Percentiles rank a stretch among this genome's conserved stretches.
Evolutionary conservation across 2,113 vertebrate species (phyloP).

Genomic region (Cavia porcellus): DNA sequence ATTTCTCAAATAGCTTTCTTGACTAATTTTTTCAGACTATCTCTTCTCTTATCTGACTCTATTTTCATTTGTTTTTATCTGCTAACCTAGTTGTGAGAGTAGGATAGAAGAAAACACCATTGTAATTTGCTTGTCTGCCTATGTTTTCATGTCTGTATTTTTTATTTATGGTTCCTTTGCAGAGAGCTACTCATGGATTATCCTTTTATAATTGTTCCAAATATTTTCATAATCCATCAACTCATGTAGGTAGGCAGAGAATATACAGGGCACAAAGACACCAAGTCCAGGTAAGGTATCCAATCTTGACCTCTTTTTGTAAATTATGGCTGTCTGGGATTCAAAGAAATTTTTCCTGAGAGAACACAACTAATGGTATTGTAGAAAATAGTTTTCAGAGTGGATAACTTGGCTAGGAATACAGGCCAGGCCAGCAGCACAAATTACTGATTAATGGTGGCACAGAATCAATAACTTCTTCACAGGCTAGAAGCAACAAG

Average conservation of each 20-base stretch:
- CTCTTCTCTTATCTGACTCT: neutral
- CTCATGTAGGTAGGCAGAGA: neutral
- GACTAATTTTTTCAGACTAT: conserved; percentile 27
- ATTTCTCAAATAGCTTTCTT: neutral
- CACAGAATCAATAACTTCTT: neutral
- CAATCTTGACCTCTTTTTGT: conserved; percentile 16
- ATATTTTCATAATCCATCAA: neutral
- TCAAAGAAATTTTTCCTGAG: neutral
- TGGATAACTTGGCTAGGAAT: neutral
- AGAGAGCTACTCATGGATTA: neutral
- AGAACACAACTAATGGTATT: neutral
- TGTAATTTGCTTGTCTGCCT: neutral
- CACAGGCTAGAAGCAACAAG: neutral
- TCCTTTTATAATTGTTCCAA: conserved; percentile 5
- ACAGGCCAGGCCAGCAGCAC: neutral
- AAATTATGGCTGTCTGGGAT: neutral
- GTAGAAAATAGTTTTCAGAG: neutral
- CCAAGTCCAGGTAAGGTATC: neutral
- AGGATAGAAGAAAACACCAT: neutral
- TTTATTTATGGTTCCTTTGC: neutral
- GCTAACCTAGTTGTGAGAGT: neutral
- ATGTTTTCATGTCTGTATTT: conserved; percentile 1
- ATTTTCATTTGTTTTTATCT: conserved; percentile 28
- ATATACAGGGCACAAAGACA: neutral
- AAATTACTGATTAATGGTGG: neutral